Evolutionary conservation across 2,797 vertebrate species (phyloP), one percentile per base, ranked within the genome.

Genomic region (Gymnopithys bicolor): DNA sequence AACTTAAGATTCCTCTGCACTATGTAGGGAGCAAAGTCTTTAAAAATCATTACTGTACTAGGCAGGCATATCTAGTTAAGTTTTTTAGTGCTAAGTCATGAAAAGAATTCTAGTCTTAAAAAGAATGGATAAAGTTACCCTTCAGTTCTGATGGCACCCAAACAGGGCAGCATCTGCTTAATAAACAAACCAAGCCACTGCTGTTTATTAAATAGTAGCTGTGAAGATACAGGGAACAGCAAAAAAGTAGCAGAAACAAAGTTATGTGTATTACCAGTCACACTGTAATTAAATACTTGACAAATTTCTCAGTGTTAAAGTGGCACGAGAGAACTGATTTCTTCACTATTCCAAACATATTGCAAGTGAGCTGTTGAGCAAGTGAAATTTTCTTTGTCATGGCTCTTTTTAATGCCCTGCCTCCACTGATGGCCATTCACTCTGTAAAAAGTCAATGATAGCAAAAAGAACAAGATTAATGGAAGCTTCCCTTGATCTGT

Each of bases 401-500:
- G 4, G 1, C 80, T 95, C 59, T 68, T 43, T 87, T 81, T 55
- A 87, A 77, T 56, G 30, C 48, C 51, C 64, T 78, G 55, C 22
- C 87, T 67, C 48, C 52, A 59, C 55, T 82, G 63, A 75, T 70
- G 81, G 71, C 59, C 90, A 27, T 22, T 93, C 74, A 69, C 45
- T 62, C 19, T 49, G 37, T 45, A 76, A 82, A 63, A 83, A 90
- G 62, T 60, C n/a, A 6, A 35, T 21, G 67, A 22, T 41, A 83
- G 56, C 89, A 83, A 75, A 33, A 89, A 93, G 63, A 92, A 49
- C 46, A 80, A 90, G 83, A 94, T 94, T 37, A 94, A 91, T 89
- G 63, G 70, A 90, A 96, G 75, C 55, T 82, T 94, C 51, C 35
- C 56, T 82, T 82, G n/a, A 81, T 93, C 59, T 86, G 39, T 93